Evolutionary conservation across 2,113 vertebrate genomes (phyloP).

Genomic region (Paradoxurus hermaphroditus): DNA sequence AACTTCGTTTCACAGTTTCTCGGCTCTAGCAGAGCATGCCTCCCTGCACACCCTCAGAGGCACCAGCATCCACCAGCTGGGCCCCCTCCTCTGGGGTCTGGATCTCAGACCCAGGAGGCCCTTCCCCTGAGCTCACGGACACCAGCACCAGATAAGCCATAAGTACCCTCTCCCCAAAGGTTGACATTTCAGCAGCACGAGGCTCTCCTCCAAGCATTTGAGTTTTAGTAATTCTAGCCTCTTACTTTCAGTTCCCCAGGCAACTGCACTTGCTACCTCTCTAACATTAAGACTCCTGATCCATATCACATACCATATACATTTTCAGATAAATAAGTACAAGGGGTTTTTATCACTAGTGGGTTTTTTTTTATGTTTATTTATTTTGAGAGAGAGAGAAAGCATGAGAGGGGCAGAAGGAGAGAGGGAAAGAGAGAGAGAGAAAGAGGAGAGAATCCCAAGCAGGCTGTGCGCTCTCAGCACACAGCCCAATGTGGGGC

Average conservation of each 20-base stretch:
- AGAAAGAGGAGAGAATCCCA: too few species aligned
- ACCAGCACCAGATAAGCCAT: neutral
- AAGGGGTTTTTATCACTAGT: neutral
- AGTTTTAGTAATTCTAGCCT: neutral
- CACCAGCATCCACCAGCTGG: neutral
- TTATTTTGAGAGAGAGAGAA: too few species aligned
- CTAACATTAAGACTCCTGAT: neutral
- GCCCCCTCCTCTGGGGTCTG: neutral
- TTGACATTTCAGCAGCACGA: neutral
- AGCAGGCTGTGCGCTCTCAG: too few species aligned
- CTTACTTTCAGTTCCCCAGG: neutral
- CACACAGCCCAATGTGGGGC: too few species aligned
- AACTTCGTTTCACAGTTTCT: neutral
- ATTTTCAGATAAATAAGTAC: constrained; percentile 9
- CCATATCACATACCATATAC: neutral
- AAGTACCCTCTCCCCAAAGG: neutral
- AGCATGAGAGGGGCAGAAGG: too few species aligned
- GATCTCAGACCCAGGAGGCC: neutral
- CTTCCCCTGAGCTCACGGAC: neutral
- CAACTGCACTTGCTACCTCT: neutral
- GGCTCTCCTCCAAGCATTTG: neutral
- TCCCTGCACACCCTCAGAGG: neutral
- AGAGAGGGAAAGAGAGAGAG: too few species aligned
- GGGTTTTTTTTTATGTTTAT: too few species aligned
- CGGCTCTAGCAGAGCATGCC: neutral